Conservation (phyloP, 2,113 vertebrate species). For the Pluvialis apricaria region DNA sequence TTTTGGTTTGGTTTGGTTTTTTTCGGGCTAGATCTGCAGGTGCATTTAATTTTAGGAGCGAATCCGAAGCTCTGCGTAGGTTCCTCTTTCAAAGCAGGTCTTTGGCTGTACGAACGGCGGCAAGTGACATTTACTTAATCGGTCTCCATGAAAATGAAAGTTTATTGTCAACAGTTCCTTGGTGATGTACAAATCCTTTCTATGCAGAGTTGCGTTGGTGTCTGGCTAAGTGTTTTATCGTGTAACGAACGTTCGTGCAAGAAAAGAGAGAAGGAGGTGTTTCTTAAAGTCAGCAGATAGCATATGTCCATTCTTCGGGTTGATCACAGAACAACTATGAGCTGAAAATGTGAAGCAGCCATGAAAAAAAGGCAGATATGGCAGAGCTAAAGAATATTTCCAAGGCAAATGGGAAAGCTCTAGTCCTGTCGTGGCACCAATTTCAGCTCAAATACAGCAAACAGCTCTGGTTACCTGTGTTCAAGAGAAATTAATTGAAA, state of each 20-base stretch:
- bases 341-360: neutral
- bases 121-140: neutral
- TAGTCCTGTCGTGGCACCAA: neutral
- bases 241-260: fast-evolving
- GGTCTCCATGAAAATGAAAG: neutral
- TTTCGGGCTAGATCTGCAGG: neutral
- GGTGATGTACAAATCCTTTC: neutral
- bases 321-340: neutral
- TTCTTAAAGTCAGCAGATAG: neutral
- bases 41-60: neutral
- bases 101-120: neutral
- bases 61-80: neutral
- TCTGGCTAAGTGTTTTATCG: neutral
- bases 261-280: neutral
- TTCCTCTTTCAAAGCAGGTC: neutral
- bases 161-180: neutral
- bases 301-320: neutral
- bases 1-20: neutral
- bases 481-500: neutral
- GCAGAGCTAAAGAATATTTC: neutral
- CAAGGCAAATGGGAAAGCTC: neutral
- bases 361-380: neutral
- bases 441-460: neutral
- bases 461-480: neutral
- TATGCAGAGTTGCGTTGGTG: neutral